Evolutionary conservation across 2,113 vertebrate species (phyloP).

Genomic region (Gymnorhina tibicen): DNA sequence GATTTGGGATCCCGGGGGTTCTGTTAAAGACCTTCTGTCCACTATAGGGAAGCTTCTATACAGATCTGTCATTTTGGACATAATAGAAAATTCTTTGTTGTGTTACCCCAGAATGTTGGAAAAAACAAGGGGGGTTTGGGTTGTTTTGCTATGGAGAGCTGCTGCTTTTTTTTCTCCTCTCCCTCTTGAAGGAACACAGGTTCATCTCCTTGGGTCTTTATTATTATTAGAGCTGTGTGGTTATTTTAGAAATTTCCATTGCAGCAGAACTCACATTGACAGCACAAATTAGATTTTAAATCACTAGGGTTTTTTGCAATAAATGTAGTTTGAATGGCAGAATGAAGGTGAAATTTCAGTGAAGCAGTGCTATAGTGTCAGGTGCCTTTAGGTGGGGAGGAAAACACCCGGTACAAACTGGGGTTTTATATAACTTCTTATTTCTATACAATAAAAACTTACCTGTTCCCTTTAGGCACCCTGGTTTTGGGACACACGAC

Average conservation of each 20-base stretch:
- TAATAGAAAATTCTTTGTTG: background rate
- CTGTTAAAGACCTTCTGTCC: background rate
- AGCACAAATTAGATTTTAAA: background rate
- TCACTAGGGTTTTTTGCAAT: background rate
- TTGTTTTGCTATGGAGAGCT: background rate
- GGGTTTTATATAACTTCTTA: background rate
- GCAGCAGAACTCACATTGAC: background rate
- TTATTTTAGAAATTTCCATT: background rate
- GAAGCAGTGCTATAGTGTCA: background rate
- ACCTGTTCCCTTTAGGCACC: conserved; percentile 72
- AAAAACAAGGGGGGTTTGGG: background rate
- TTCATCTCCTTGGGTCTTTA: background rate
- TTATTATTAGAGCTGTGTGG: background rate
- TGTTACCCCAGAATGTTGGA: background rate
- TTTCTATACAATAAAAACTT: background rate
- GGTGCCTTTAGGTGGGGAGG: background rate
- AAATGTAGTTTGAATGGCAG: background rate
- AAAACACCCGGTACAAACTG: background rate
- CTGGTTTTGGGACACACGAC: conserved; percentile 95
- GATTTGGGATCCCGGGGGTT: background rate
- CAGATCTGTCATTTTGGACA: background rate
- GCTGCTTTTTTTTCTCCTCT: background rate
- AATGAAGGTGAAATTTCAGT: background rate
- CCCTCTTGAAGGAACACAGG: background rate
- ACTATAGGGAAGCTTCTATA: background rate